Percentiles rank a stretch among this genome's conserved stretches.
These are phyloP conservation scores for Anomalospiza imberbis DNA, from an alignment of 2,797 vertebrate species.

Conservation along the genomic window DNA sequence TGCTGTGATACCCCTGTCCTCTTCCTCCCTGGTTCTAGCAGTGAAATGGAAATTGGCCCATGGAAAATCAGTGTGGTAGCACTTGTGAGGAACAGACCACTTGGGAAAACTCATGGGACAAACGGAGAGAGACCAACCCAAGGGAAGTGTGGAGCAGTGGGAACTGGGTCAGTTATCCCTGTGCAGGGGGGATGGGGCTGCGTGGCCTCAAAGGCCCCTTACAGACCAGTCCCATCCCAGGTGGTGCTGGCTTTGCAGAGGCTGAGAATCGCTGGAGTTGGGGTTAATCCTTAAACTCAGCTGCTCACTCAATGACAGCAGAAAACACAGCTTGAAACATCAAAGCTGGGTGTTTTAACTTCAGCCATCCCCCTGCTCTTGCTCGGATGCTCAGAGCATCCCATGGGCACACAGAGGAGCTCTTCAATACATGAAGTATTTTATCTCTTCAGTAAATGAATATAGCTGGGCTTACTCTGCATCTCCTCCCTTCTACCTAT, in stretches of 20 bases:
- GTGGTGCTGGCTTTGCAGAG: background rate
- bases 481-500: fast-evolving
- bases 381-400: fast-evolving
- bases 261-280: fast-evolving
- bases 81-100: fast-evolving
- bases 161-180: fast-evolving
- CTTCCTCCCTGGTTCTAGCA: background rate
- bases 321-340: fast-evolving
- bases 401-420: fast-evolving
- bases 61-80: background rate
- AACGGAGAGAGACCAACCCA: fast-evolving
- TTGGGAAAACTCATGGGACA: background rate
- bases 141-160: fast-evolving
- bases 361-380: background rate
- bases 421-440: fast-evolving
- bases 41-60: background rate
- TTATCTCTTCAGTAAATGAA: background rate
- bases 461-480: fast-evolving
- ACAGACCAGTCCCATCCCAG: fast-evolving
- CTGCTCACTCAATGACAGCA: fast-evolving
- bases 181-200: background rate
- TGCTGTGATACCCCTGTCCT: background rate
- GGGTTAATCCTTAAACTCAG: background rate
- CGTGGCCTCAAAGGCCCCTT: background rate
- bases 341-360: background rate